These are phyloP conservation scores for Drosophila colorata DNA, from an alignment of 2,888 invertebrate species.

Conservation along the genomic window DNA sequence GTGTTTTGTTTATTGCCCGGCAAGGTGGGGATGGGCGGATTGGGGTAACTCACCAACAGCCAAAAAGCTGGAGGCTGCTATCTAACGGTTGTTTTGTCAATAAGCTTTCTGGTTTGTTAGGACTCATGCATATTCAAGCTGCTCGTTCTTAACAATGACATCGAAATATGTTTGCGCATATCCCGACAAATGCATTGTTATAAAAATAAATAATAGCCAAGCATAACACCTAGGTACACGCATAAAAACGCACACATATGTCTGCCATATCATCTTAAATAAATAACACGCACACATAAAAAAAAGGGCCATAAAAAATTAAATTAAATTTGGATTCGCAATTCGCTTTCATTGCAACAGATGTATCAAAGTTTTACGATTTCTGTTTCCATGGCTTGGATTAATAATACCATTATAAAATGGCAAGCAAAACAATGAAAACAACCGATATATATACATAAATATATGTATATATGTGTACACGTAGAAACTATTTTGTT, in stretches of 20 bases:
- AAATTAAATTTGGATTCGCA: constrained; percentile 48
- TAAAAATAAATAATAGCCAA: constrained; percentile 48
- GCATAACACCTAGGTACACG: constrained; percentile 13
- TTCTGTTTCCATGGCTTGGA: constrained; percentile 10
- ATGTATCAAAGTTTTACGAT: constrained; percentile 46
- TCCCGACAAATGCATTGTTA: constrained; percentile 59
- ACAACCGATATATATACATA: background rate
- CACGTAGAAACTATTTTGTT: no score
- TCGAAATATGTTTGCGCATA: constrained; percentile 18
- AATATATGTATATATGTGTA: background rate
- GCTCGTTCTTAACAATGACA: constrained; percentile 9
- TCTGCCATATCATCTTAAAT: constrained; percentile 10
- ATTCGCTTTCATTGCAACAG: constrained; percentile 41
- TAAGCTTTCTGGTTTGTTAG: constrained; percentile 44
- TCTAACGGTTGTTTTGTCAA: constrained; percentile 40
- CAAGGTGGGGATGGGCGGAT: background rate
- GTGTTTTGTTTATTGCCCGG: constrained; percentile 6
- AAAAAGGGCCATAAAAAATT: constrained; percentile 47
- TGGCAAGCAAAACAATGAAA: background rate
- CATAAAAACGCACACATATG: constrained; percentile 17
- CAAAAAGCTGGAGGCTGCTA: constrained; percentile 9
- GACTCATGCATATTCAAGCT: constrained; percentile 55
- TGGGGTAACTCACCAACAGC: background rate
- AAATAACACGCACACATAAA: constrained; percentile 40
- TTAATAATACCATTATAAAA: constrained; percentile 40